phyloP scores from a whole-genome alignment of 1,140 invertebrate genomes.

The Semibalanus balanoides region DNA sequence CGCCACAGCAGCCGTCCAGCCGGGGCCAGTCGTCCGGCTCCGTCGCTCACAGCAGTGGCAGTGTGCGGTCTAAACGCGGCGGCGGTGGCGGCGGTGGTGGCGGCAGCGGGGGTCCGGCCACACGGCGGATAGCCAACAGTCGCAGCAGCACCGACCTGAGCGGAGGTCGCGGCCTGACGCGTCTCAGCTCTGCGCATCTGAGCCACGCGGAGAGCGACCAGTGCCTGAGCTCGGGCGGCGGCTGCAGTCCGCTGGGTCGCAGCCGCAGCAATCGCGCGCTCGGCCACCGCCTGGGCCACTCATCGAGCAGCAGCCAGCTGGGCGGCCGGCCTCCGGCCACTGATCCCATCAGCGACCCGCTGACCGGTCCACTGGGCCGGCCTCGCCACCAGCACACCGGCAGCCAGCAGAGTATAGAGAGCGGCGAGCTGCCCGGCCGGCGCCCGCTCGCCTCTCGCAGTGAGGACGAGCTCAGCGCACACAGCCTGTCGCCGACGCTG shows the following conservation, averaged over 20 bases:
- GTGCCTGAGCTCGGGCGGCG: constrained; percentile 15
- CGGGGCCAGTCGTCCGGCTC: too few relatives aligned
- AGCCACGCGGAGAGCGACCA: constrained; percentile 3
- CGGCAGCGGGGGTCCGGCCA: too few relatives aligned
- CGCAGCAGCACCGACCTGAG: constrained; percentile 6
- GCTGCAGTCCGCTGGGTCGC: constrained; percentile 14
- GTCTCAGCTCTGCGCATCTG: not conserved
- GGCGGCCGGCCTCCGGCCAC: too few relatives aligned
- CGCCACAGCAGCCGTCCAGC: too few relatives aligned
- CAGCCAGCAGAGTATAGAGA: not conserved
- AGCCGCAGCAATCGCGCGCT: not conserved
- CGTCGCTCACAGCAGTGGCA: not conserved
- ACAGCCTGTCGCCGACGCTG: not conserved
- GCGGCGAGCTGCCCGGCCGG: too few relatives aligned
- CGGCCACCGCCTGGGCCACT: not conserved
- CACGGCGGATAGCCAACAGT: not conserved
- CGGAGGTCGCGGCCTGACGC: not conserved
- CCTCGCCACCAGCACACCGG: too few relatives aligned
- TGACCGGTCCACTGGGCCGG: too few relatives aligned
- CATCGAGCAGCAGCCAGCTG: not conserved
- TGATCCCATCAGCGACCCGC: too few relatives aligned
- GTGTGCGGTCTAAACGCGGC: not conserved
- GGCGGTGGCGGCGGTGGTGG: too few relatives aligned
- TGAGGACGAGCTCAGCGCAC: not conserved
- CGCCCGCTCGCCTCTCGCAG: not conserved